These are phyloP conservation scores for Pachymerium ferrugineum DNA, from an alignment of 2,888 invertebrate species.

Conservation along the genomic window DNA sequence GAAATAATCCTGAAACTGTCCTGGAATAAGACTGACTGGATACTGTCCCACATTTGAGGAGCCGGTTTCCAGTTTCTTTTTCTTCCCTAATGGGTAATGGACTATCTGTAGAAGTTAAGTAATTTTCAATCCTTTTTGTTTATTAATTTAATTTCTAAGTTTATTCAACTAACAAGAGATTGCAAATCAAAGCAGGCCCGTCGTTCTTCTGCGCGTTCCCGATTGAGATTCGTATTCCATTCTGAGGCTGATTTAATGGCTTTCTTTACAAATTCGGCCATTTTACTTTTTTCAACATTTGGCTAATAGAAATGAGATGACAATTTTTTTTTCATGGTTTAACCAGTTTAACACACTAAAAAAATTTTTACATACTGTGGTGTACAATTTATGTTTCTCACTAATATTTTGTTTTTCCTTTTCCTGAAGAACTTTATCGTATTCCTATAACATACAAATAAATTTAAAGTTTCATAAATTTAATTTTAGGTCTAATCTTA, in stretches of 20 bases:
- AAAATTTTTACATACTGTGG: slow-evolving; percentile 42
- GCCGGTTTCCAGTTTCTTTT: slow-evolving; percentile 41
- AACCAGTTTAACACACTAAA: neutral
- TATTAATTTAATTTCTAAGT: neutral
- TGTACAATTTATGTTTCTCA: slow-evolving; percentile 48
- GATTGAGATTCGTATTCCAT: slow-evolving; percentile 84
- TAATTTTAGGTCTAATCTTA: neutral
- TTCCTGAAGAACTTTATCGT: slow-evolving; percentile 45
- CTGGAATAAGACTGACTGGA: slow-evolving; percentile 89
- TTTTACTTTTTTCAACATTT: slow-evolving; percentile 42
- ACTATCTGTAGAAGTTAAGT: slow-evolving; percentile 59
- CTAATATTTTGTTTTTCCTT: slow-evolving; percentile 46
- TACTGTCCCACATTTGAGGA: slow-evolving; percentile 58
- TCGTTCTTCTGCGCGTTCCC: slow-evolving; percentile 63
- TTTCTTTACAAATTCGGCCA: slow-evolving; percentile 65
- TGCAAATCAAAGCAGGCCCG: slow-evolving; percentile 86
- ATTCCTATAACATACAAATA: slow-evolving; percentile 42
- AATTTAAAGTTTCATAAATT: neutral
- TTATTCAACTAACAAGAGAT: slow-evolving; percentile 54
- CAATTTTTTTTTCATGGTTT: neutral
- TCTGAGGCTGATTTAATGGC: slow-evolving; percentile 79
- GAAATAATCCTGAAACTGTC: slow-evolving; percentile 90
- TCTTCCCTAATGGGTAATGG: slow-evolving; percentile 59
- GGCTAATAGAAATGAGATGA: slow-evolving; percentile 28
- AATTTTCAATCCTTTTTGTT: neutral